Base-by-base conservation (phyloP, 92 coral and sea anemone genomes). In the Palythoa grandis region DNA sequence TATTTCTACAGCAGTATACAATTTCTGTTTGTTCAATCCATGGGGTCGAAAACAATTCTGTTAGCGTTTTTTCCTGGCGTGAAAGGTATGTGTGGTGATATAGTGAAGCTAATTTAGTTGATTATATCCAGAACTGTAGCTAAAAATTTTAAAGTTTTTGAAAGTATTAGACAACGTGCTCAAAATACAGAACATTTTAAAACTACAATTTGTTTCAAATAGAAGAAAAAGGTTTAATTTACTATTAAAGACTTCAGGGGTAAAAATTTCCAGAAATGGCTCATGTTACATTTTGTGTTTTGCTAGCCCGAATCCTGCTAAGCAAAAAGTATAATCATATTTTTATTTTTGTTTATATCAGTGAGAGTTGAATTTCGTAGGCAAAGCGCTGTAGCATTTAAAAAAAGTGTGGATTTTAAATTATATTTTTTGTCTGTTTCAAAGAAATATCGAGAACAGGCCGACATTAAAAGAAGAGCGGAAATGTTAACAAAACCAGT, bases 21-120 rank as follows among this genome's bases (percentile, higher is more conserved):
- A 67, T 80, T 80, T 80, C 85, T 80, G 74, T 80, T 80, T 80
- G 75, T 65, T 66, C 85, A 80, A 66, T 80, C 85, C 85, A 80
- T 80, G 85, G 85, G 85, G 85, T 80, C 85, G 43, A 2, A 23
- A 68, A 43, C 83, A 54, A 79, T 79, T 63, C 53, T 11, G 35
- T 63, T 63, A 11, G 23, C 63, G 11, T 63, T 80, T 13, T 79
- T 80, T 66, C 85, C 85, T 40, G 85, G 85, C 47, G 85, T 38
- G 85, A 37, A 23, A 52, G 85, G 85, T 40, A 67, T 80, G 37
- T 23, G 63, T 66, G 66, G 65, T 58, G 50, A 11, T 19, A n/a
- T 9, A 20, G 22, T 3, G 19, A 63, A 22, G 7, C 19, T 63
- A 22, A 20, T 63, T 63, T 9, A 43, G 50, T 43, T 43, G 50